Evolutionary conservation across 1,140 invertebrate genomes (phyloP).

Genomic region (Hyposmocoma kahamanoa): DNA sequence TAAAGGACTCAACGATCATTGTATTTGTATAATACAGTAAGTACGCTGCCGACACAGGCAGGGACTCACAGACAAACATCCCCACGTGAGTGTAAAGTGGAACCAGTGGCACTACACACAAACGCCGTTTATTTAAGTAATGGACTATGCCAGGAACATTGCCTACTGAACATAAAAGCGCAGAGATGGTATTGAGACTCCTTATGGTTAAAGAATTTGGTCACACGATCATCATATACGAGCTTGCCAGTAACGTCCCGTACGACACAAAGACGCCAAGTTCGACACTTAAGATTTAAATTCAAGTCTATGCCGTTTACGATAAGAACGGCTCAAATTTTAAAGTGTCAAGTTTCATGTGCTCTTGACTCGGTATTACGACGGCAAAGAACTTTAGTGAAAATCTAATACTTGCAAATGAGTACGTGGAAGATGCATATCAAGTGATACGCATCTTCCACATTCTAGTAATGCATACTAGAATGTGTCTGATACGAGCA

Average conservation of each 20-base stretch:
- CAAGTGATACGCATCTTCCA: no score
- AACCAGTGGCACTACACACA: conserved; percentile 47
- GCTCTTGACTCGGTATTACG: no score
- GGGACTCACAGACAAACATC: conserved; percentile 37
- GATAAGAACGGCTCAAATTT: neutral
- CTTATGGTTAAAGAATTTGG: neutral
- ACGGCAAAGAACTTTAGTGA: no score
- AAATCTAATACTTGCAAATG: no score
- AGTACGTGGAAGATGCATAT: no score
- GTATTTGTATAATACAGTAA: no score
- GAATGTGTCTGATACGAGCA: no score
- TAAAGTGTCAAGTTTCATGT: neutral
- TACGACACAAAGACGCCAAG: neutral
- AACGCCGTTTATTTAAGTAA: conserved; percentile 64
- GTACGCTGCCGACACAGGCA: no score
- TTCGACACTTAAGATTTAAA: neutral
- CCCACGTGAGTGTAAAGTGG: conserved; percentile 60
- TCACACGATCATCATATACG: neutral
- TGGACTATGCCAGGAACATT: conserved; percentile 56
- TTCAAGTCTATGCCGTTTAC: neutral
- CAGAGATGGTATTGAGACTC: conserved; percentile 17
- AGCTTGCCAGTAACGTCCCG: neutral
- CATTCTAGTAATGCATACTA: no score
- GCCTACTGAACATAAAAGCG: conserved; percentile 10
- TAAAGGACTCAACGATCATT: no score